Evolutionary conservation across 2,797 vertebrate genomes (phyloP).

Genomic region (Peromyscus melanophrys): DNA sequence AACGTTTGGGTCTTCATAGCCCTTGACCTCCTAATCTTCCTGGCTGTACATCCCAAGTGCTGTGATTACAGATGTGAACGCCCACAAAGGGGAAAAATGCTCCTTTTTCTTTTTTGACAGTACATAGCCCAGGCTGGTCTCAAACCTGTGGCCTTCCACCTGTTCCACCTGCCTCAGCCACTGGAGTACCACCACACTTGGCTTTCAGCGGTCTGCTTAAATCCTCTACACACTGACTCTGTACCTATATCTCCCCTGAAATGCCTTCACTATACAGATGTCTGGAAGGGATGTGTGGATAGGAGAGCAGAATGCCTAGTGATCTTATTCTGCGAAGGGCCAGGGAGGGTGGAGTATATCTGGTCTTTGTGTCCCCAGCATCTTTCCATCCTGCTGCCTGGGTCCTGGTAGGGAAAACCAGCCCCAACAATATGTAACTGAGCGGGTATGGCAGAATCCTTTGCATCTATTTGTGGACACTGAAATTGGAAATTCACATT

Average conservation of each 20-base stretch:
- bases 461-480: background rate
- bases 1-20: background rate
- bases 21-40: background rate
- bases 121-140: background rate
- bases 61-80: background rate
- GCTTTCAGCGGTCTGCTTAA: background rate
- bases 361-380: background rate
- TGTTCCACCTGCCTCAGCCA: background rate
- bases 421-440: background rate
- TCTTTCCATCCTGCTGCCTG: background rate
- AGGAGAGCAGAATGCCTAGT: too few species aligned
- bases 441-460: fast-evolving
- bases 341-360: too few species aligned
- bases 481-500: background rate
- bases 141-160: background rate
- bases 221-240: background rate
- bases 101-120: background rate
- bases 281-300: fast-evolving
- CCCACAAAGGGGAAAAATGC: background rate
- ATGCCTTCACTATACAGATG: background rate
- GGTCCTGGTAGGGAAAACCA: background rate
- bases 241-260: background rate
- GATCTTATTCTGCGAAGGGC: background rate
- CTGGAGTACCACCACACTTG: background rate
- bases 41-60: background rate